Evolutionary conservation across 2,113 vertebrate species (phyloP).

Genomic region (Sardina pilchardus): DNA sequence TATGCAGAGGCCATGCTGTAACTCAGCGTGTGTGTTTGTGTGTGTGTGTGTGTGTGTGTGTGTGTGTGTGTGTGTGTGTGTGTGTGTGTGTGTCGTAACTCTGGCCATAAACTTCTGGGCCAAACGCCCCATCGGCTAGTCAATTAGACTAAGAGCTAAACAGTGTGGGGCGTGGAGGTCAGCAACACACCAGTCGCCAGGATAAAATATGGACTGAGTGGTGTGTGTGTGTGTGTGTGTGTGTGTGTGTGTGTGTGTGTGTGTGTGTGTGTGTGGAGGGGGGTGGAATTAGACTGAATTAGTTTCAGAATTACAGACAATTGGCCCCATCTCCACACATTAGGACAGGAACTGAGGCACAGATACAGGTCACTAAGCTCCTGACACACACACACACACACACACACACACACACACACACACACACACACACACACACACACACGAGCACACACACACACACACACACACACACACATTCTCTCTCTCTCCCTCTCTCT

Average conservation of each 20-base stretch:
- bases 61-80: no score
- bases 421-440: no score
- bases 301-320: slow-evolving; percentile 46
- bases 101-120: slow-evolving; percentile 43
- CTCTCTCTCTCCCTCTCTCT: background rate
- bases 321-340: slow-evolving; percentile 42
- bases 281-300: slow-evolving; percentile 25
- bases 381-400: background rate
- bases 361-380: background rate
- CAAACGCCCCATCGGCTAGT: slow-evolving; percentile 43
- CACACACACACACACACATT: no score
- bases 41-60: no score
- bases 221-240: slow-evolving; percentile 35
- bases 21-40: slow-evolving; percentile 35
- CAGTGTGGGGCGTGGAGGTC: slow-evolving; percentile 22
- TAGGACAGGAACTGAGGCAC: background rate
- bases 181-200: background rate
- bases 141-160: slow-evolving; percentile 54
- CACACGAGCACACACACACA: no score
- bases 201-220: background rate
- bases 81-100: no score
- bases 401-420: no score
- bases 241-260: slow-evolving; percentile 32
- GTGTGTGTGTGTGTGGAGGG: slow-evolving; percentile 23
- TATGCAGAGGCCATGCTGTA: slow-evolving; percentile 41